phyloP scores from a whole-genome alignment of 2,797 vertebrate genomes.

The Botia almorhae region DNA sequence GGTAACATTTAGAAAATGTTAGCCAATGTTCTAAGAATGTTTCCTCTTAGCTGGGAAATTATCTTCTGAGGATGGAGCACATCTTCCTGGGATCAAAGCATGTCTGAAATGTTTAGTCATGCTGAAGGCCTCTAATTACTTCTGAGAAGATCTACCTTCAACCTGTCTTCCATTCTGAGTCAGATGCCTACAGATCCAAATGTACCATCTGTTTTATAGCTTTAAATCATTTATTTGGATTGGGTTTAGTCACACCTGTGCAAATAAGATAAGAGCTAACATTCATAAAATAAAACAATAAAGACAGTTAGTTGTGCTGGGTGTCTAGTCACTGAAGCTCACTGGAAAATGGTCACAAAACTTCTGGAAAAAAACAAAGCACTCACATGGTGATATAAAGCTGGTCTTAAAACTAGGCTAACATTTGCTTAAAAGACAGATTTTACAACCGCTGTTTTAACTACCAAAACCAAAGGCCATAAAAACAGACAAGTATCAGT shows the following conservation, averaged over 20 bases:
- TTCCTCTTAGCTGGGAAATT: neutral
- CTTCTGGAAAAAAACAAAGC: neutral
- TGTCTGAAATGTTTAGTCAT: constrained; percentile 40
- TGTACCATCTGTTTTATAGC: neutral
- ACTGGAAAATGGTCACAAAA: neutral
- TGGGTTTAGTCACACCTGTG: neutral
- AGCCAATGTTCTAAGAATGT: too few species aligned
- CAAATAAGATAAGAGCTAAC: neutral
- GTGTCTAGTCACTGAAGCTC: neutral
- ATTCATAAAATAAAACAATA: neutral
- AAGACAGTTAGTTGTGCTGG: neutral
- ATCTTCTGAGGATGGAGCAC: constrained; percentile 57
- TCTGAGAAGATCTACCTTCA: constrained; percentile 33
- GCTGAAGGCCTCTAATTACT: constrained; percentile 42
- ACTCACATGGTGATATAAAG: neutral
- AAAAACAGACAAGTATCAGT: neutral
- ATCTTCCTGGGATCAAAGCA: constrained; percentile 64
- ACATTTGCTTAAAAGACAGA: neutral
- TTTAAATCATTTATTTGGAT: neutral
- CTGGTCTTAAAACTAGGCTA: too few species aligned
- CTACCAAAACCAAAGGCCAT: neutral
- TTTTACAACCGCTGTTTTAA: neutral
- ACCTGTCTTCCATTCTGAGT: constrained; percentile 48
- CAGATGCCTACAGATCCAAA: neutral
- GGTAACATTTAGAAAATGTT: too few species aligned